phyloP scores from a whole-genome alignment of 2,888 invertebrate species.

The Cremastobaeus sp. region DNA sequence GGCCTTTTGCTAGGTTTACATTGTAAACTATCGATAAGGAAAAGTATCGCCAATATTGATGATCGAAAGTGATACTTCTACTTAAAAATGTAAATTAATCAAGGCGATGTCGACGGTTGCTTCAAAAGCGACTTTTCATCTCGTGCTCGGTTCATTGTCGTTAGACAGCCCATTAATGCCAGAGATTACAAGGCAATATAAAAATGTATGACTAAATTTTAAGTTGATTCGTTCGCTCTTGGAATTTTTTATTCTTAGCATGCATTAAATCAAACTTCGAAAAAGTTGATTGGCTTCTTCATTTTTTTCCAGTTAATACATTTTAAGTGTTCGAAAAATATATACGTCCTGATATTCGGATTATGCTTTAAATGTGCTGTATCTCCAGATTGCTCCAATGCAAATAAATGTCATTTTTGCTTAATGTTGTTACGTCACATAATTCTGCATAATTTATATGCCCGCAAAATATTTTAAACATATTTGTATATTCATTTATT shows the following conservation, averaged over 20 bases:
- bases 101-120: constrained; percentile 3
- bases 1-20: constrained; percentile 2
- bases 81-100: constrained; percentile 36
- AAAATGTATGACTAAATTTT: not conserved
- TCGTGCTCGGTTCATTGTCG: constrained; percentile 14
- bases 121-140: constrained; percentile 11
- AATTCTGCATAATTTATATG: no score
- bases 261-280: not conserved
- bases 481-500: no score
- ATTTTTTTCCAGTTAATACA: not conserved
- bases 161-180: constrained; percentile 6
- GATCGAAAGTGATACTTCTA: constrained; percentile 19
- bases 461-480: no score
- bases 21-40: constrained; percentile 30
- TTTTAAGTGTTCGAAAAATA: no score
- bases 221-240: not conserved
- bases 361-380: no score
- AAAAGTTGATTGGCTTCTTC: not conserved
- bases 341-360: no score
- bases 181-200: not conserved
- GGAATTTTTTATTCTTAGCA: not conserved
- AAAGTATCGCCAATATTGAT: constrained; percentile 27
- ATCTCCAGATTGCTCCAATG: no score
- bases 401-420: no score
- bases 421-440: no score